Evolutionary conservation across 2,888 invertebrate genomes (phyloP).

Genomic region (Hyppa rectilinea): DNA sequence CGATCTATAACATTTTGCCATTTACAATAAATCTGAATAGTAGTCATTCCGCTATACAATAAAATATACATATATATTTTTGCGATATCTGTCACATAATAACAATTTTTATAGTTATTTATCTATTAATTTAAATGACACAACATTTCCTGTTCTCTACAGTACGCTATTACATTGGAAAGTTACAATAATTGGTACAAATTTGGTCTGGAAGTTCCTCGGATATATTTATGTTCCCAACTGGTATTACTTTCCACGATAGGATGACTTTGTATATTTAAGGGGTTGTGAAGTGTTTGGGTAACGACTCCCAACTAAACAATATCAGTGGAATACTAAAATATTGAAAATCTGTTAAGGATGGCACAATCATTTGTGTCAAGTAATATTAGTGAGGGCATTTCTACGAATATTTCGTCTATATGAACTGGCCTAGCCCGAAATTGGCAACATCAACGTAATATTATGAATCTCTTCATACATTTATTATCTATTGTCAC

Average conservation of each 20-base stretch:
- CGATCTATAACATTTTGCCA: constrained; percentile 88
- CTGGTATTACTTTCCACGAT: constrained; percentile 56
- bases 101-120: constrained; percentile 86
- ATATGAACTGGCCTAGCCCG: constrained; percentile 78
- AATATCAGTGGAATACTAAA: constrained; percentile 64
- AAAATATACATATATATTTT: constrained; percentile 88
- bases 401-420: constrained; percentile 67
- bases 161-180: constrained; percentile 79
- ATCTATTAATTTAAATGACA: constrained; percentile 88
- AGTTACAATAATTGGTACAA: constrained; percentile 67
- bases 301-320: constrained; percentile 30
- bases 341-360: constrained; percentile 70
- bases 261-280: constrained; percentile 47
- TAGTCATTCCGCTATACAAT: constrained; percentile 90
- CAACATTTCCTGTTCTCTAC: constrained; percentile 85
- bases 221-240: constrained; percentile 60
- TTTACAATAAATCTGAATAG: constrained; percentile 89
- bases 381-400: constrained; percentile 68
- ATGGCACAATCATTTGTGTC: constrained; percentile 86
- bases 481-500: constrained; percentile 71
- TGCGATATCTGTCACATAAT: constrained; percentile 87
- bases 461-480: constrained; percentile 65
- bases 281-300: constrained; percentile 40
- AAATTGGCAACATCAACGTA: constrained; percentile 78
- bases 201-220: constrained; percentile 63